Evolutionary conservation across 92 coral and sea anemone genomes (phyloP), one percentile per base, ranked within the genome.

Genomic region (Muricea muricata): DNA sequence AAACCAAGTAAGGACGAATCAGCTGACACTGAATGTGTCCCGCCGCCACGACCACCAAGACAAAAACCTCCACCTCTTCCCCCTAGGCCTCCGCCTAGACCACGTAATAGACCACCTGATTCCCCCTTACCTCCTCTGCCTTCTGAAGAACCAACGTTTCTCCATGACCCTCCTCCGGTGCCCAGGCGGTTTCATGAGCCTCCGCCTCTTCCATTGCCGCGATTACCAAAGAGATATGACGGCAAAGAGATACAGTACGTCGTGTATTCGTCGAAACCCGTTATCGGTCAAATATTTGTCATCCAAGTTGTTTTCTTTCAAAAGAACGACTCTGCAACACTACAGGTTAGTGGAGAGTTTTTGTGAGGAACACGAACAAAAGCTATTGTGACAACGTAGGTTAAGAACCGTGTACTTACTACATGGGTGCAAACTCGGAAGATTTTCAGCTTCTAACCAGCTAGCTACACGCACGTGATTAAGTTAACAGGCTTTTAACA

Each of bases 281-380:
- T 84, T 20, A 73, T 69, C 41, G 91, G 97, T 7, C 90, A 88
- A 21, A 88, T 84, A 18, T 93, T 94, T 94, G 92, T 91, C 75
- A 71, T 93, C 67, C 91, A 93, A 42, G 88, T 93, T 48, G 94
- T 91, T 20, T 92, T 93, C 18, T 83, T 93, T 89, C 91, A 93
- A 69, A 92, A 89, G 71, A 85, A 65, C 21, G 90, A 84, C 29
- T 85, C 86, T 39, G n/a, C 86, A n/a, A 91, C 97, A 45, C 85
- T 91, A 6, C 82, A 91, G 91, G 97, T 93, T 28, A 69, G 61
- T 55, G 58, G 12, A 6, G 28, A 58, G n/a, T n/a, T n/a, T n/a
- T n/a, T n/a, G n/a, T n/a, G n/a, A n/a, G n/a, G n/a, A n/a, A n/a
- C n/a, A n/a, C n/a, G n/a, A n/a, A n/a, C n/a, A n/a, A n/a, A n/a